Evolutionary conservation across 2,888 invertebrate genomes (phyloP).

Genomic region (Drosophila kokeensis): DNA sequence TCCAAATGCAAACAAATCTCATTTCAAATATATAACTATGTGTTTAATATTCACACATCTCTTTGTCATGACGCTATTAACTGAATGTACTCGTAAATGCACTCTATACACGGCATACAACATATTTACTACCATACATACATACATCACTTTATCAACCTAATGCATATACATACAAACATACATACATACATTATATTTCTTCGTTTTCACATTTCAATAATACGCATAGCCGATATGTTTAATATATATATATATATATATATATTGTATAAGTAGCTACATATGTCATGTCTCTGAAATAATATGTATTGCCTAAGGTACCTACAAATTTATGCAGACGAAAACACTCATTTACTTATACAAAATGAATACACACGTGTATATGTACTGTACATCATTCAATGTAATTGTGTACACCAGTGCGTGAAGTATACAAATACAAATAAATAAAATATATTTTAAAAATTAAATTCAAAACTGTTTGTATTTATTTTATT

Average conservation of each 20-base stretch:
- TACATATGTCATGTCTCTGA: constrained; percentile 66
- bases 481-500: neutral
- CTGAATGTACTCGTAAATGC: constrained; percentile 24
- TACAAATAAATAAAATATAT: constrained; percentile 72
- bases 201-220: constrained; percentile 42
- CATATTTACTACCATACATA: constrained; percentile 33
- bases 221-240: constrained; percentile 25
- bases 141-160: constrained; percentile 13
- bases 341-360: constrained; percentile 67
- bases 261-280: constrained; percentile 47
- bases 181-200: constrained; percentile 11
- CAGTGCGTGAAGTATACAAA: constrained; percentile 51
- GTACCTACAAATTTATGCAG: constrained; percentile 79
- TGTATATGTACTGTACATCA: constrained; percentile 31
- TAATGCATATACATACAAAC: neutral
- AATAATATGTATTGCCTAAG: constrained; percentile 72
- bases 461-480: constrained; percentile 58
- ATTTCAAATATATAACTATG: constrained; percentile 14
- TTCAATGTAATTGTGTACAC: constrained; percentile 63
- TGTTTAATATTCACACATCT: constrained; percentile 17
- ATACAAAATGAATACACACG: constrained; percentile 44
- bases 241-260: constrained; percentile 21
- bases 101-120: constrained; percentile 43
- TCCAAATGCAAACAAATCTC: constrained; percentile 16
- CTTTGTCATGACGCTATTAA: constrained; percentile 26